Percentiles rank a stretch among this genome's conserved stretches.
Evolutionary conservation across 2,797 vertebrate genomes (phyloP).

Genomic region (Epinephelus coioides): DNA sequence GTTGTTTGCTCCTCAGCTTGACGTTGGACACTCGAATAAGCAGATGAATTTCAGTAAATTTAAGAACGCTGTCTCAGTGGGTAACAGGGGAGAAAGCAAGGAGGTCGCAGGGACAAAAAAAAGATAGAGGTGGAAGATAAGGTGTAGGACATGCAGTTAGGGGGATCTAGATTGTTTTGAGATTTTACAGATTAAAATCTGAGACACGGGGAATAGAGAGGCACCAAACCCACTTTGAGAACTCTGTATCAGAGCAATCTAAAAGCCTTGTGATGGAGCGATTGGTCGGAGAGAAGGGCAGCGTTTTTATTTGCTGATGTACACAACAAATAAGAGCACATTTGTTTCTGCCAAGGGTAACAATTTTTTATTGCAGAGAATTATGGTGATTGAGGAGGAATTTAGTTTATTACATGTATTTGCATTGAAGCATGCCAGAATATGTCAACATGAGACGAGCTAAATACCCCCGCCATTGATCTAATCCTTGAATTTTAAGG

Average conservation of each 20-base stretch:
- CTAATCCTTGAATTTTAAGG: not conserved
- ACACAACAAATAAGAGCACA: slow-evolving; percentile 17
- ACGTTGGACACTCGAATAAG: slow-evolving; percentile 18
- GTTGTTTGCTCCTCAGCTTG: slow-evolving; percentile 20
- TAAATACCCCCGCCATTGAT: not conserved
- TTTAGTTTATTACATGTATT: slow-evolving; percentile 13
- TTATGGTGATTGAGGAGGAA: not conserved
- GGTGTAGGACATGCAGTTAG: slow-evolving; percentile 25
- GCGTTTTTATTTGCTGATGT: slow-evolving; percentile 28
- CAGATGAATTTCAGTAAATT: slow-evolving; percentile 7
- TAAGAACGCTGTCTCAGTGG: not conserved
- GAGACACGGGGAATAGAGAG: slow-evolving; percentile 38
- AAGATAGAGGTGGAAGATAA: slow-evolving; percentile 34
- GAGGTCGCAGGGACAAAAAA: not conserved
- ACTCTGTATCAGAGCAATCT: slow-evolving; percentile 35
- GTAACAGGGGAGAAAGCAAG: slow-evolving; percentile 18
- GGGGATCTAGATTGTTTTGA: slow-evolving; percentile 45
- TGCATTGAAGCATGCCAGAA: not conserved
- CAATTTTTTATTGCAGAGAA: slow-evolving; percentile 29
- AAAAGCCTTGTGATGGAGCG: slow-evolving; percentile 38
- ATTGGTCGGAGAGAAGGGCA: slow-evolving; percentile 32
- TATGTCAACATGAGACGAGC: not conserved
- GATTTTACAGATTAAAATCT: slow-evolving; percentile 49
- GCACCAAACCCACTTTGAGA: slow-evolving; percentile 30
- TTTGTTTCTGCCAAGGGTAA: slow-evolving; percentile 26